These are phyloP conservation scores for Pseudomyrmex cubaensis DNA, from an alignment of 1,140 invertebrate genomes.

Conservation along the genomic window DNA sequence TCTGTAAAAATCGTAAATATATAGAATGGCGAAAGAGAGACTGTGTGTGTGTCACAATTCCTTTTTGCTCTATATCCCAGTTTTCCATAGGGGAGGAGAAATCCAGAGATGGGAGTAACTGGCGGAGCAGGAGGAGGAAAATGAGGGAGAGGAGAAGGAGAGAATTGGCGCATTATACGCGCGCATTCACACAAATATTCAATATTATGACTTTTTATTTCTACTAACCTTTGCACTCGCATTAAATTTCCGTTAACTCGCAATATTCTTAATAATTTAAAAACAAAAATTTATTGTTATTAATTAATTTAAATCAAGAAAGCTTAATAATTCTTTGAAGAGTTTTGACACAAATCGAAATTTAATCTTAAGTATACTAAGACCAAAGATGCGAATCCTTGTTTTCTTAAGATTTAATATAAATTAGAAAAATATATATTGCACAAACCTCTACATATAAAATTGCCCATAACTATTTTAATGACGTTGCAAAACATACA, in stretches of 20 bases:
- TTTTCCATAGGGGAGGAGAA: conserved; percentile 30
- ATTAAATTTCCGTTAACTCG: not conserved
- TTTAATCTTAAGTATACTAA: too few species aligned
- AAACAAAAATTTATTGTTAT: too few species aligned
- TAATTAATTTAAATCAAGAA: too few species aligned
- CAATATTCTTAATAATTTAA: too few species aligned
- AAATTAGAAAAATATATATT: too few species aligned
- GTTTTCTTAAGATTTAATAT: too few species aligned
- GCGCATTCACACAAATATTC: conserved; percentile 28
- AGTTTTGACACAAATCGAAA: too few species aligned
- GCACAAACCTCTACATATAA: conserved; percentile 18
- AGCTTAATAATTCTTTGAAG: too few species aligned
- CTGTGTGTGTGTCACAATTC: not conserved
- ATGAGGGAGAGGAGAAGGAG: too few species aligned
- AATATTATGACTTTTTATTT: not conserved
- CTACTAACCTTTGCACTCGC: not conserved
- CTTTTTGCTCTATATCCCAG: conserved; percentile 37
- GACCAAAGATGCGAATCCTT: too few species aligned
- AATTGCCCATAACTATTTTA: conserved; percentile 44
- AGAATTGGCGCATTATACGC: not conserved
- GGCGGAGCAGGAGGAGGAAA: not conserved
- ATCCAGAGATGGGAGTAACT: too few species aligned
- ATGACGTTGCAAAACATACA: not conserved
- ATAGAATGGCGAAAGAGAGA: conserved; percentile 44
- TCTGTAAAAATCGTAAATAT: conserved; percentile 63